phyloP scores from a whole-genome alignment of 2,888 invertebrate genomes.

The Drosophila paranaensis region DNA sequence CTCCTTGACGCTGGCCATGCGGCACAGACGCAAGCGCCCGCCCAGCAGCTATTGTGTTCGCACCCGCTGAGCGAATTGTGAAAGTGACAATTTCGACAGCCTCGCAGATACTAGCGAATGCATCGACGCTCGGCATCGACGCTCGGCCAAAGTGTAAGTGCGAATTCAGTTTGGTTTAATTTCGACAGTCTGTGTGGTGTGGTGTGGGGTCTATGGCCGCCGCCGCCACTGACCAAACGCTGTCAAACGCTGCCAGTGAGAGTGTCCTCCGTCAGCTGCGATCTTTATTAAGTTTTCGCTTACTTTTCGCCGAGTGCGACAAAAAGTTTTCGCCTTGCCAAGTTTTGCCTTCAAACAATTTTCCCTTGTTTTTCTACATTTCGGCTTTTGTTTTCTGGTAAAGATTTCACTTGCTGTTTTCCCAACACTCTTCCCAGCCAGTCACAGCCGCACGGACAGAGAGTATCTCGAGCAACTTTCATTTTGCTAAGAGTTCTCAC shows the following conservation, averaged over 20 bases:
- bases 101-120: constrained; percentile 26
- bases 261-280: constrained; percentile 57
- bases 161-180: constrained; percentile 80
- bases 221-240: constrained; percentile 61
- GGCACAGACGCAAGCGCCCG: constrained; percentile 39
- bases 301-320: constrained; percentile 79
- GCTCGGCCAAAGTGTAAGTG: constrained; percentile 69
- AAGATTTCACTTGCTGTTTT: constrained; percentile 73
- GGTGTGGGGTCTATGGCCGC: constrained; percentile 23
- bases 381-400: constrained; percentile 81
- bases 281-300: constrained; percentile 82
- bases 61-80: constrained; percentile 70
- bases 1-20: constrained; percentile 63
- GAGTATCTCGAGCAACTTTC: constrained; percentile 43
- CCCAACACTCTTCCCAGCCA: constrained; percentile 33
- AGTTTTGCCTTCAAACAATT: constrained; percentile 71
- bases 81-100: constrained; percentile 80
- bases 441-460: constrained; percentile 2
- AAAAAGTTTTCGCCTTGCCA: constrained; percentile 63
- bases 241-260: constrained; percentile 47
- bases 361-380: constrained; percentile 73
- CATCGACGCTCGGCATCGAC: constrained; percentile 9
- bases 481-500: constrained; percentile 51
- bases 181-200: constrained; percentile 70
- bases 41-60: constrained; percentile 59